Conservation (phyloP, 1,140 invertebrate species). For the Tribolium madens region DNA sequence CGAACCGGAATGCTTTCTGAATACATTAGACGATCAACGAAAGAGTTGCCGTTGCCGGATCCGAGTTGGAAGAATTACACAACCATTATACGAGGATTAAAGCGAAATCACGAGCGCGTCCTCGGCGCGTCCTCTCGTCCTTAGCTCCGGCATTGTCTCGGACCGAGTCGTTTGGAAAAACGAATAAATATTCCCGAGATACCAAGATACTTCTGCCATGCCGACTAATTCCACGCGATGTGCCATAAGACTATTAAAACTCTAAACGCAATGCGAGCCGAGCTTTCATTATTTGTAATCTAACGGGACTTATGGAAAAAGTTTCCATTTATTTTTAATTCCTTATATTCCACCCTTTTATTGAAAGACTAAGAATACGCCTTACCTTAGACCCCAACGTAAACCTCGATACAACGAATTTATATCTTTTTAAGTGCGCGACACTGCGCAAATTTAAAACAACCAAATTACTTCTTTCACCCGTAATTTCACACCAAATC, state of each 20-base stretch:
- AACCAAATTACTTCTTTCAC: slow-evolving; percentile 40
- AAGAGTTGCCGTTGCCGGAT: slow-evolving; percentile 56
- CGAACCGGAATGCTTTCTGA: slow-evolving; percentile 52
- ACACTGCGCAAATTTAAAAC: slow-evolving; percentile 52
- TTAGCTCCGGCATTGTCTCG: slow-evolving; percentile 63
- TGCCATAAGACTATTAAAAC: slow-evolving; percentile 64
- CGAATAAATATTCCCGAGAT: slow-evolving; percentile 64
- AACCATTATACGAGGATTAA: slow-evolving; percentile 66
- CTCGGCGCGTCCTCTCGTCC: slow-evolving; percentile 49
- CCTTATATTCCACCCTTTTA: slow-evolving; percentile 64
- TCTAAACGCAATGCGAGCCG: slow-evolving; percentile 63
- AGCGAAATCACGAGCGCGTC: slow-evolving; percentile 63
- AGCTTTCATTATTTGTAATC: slow-evolving; percentile 64
- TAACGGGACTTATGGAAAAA: slow-evolving; percentile 63
- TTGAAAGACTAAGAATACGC: slow-evolving; percentile 61
- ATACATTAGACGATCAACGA: slow-evolving; percentile 59
- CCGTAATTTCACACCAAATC: slow-evolving; percentile 33
- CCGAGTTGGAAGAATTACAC: slow-evolving; percentile 61
- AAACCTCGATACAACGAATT: slow-evolving; percentile 57
- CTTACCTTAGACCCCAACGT: slow-evolving; percentile 56
- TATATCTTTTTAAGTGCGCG: slow-evolving; percentile 56
- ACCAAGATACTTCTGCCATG: slow-evolving; percentile 59
- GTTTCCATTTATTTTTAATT: slow-evolving; percentile 65
- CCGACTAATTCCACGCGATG: slow-evolving; percentile 62
- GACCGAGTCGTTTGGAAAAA: slow-evolving; percentile 66